These are phyloP conservation scores for Sinocyclocheilus anshuiensis DNA, from an alignment of 2,113 vertebrate genomes.

Conservation along the genomic window DNA sequence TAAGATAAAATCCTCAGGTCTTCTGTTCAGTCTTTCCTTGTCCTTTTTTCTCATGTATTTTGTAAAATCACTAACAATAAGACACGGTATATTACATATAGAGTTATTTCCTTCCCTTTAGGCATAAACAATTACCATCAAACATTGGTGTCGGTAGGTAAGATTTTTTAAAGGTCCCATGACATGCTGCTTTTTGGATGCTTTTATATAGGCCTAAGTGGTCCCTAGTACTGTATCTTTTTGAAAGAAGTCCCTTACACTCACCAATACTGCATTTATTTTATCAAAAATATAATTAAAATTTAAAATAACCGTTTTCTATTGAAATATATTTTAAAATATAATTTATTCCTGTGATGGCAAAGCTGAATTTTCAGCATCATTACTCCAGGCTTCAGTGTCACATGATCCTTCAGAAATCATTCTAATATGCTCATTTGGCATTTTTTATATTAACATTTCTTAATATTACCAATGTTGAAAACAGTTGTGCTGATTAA, in stretches of 20 bases:
- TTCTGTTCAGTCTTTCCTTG: constrained; percentile 33
- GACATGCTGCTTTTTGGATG: too few relatives aligned
- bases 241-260: too few relatives aligned
- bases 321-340: too few relatives aligned
- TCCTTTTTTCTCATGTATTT: background rate
- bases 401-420: background rate
- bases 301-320: too few relatives aligned
- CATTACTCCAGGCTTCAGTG: too few relatives aligned
- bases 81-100: background rate
- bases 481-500: background rate
- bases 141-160: background rate
- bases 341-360: too few relatives aligned
- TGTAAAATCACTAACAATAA: background rate
- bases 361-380: too few relatives aligned
- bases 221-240: too few relatives aligned
- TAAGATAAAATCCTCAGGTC: constrained; percentile 48
- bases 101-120: background rate
- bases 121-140: background rate
- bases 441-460: background rate
- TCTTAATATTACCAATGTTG: background rate
- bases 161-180: background rate
- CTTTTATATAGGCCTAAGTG: too few relatives aligned
- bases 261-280: too few relatives aligned
- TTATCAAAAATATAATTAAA: too few relatives aligned
- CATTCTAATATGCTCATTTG: background rate